Conservation (phyloP, 2,113 vertebrate species). For the Gymnocephalus cernua region DNA sequence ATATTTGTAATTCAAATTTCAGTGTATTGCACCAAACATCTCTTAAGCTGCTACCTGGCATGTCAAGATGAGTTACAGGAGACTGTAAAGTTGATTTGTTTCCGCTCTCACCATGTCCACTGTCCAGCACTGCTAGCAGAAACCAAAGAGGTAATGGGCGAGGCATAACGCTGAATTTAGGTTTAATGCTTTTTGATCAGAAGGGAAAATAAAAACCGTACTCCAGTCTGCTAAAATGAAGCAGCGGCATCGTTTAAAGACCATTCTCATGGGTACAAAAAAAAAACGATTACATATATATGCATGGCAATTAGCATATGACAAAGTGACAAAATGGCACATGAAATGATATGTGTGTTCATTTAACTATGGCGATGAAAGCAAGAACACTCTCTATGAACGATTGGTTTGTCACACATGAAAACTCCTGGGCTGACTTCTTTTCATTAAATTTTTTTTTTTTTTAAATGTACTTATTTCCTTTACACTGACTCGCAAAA, state of each 20-base stretch:
- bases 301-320: background rate
- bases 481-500: background rate
- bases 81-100: constrained; percentile 46
- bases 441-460: background rate
- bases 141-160: constrained; percentile 16
- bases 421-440: background rate
- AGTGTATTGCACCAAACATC: constrained; percentile 37
- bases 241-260: background rate
- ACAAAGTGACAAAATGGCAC: constrained; percentile 4
- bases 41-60: constrained; percentile 44
- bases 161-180: constrained; percentile 1
- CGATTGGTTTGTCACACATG: background rate
- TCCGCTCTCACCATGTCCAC: constrained; percentile 14
- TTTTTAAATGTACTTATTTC: background rate
- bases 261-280: background rate
- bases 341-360: background rate
- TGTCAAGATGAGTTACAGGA: constrained; percentile 36
- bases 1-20: constrained; percentile 67
- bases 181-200: constrained; percentile 8
- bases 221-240: background rate
- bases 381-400: background rate
- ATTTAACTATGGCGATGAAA: constrained; percentile 3
- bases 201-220: background rate
- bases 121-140: background rate
- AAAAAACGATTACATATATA: background rate